Evolutionary conservation across 2,113 vertebrate species (phyloP).

Genomic region (Ovis canadensis): DNA sequence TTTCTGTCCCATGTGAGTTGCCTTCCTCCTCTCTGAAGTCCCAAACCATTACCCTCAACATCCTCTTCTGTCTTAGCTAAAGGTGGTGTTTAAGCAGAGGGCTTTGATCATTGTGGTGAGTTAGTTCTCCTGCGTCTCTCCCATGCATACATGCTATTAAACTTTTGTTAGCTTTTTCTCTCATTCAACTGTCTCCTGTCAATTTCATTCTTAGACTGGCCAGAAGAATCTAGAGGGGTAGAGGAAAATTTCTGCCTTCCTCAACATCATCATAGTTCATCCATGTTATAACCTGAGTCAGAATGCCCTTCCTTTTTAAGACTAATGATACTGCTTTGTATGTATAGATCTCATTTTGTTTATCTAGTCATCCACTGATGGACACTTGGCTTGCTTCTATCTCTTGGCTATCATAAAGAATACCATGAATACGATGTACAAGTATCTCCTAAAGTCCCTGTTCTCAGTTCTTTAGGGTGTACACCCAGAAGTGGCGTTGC

Average conservation of each 20-base stretch:
- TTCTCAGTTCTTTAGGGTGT: background rate
- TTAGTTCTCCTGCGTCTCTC: background rate
- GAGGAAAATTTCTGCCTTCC: background rate
- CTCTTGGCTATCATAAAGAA: background rate
- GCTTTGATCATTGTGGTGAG: background rate
- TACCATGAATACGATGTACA: background rate
- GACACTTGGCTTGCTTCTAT: background rate
- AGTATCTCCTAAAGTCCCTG: background rate
- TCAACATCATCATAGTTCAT: background rate
- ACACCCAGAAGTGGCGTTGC: background rate
- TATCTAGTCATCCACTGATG: background rate
- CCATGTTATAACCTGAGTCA: background rate
- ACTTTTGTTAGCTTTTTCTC: background rate
- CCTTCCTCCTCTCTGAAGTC: background rate
- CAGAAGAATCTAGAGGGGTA: background rate
- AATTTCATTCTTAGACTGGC: background rate
- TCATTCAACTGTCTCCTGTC: background rate
- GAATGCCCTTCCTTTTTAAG: background rate
- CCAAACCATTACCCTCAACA: background rate
- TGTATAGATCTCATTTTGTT: background rate
- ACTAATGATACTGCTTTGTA: background rate
- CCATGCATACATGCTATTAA: background rate
- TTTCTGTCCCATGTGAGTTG: background rate
- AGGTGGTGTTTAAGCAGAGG: background rate
- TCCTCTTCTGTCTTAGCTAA: background rate